Conservation (phyloP, 2,797 vertebrate genomes). For the Microhierax caerulescens region DNA sequence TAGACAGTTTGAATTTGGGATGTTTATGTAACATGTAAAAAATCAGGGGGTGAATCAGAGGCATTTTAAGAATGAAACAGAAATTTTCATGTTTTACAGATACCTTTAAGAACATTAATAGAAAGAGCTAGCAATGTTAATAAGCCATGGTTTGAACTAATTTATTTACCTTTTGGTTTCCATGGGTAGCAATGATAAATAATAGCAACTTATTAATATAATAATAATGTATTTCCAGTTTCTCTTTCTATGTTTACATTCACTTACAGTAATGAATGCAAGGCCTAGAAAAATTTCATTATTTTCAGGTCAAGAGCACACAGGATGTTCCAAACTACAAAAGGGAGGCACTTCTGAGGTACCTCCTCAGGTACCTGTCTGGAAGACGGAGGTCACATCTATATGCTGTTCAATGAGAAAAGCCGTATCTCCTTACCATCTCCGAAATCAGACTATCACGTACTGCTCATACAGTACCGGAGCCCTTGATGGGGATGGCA, state of each 20-base stretch:
- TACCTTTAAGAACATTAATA: not conserved
- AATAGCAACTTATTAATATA: not conserved
- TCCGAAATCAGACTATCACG: not conserved
- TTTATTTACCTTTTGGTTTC: not conserved
- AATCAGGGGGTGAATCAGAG: not conserved
- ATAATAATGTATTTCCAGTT: not conserved
- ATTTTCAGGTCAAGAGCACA: not conserved
- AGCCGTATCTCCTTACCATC: too few species aligned
- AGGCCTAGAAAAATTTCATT: not conserved
- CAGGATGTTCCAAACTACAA: not conserved
- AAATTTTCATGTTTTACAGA: not conserved
- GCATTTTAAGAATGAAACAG: not conserved
- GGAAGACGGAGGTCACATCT: not conserved
- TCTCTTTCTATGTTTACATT: not conserved
- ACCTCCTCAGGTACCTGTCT: not conserved
- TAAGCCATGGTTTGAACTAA: not conserved
- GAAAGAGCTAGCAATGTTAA: not conserved
- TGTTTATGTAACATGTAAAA: not conserved
- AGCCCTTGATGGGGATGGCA: not conserved
- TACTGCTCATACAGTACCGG: not conserved
- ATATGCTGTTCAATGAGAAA: not conserved
- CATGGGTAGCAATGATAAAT: not conserved
- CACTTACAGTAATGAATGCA: not conserved
- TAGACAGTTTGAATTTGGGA: not conserved
- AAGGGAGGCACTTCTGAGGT: not conserved